Base-by-base conservation (phyloP, 2,888 invertebrate genomes). In the Leptinotarsa haldemani region DNA sequence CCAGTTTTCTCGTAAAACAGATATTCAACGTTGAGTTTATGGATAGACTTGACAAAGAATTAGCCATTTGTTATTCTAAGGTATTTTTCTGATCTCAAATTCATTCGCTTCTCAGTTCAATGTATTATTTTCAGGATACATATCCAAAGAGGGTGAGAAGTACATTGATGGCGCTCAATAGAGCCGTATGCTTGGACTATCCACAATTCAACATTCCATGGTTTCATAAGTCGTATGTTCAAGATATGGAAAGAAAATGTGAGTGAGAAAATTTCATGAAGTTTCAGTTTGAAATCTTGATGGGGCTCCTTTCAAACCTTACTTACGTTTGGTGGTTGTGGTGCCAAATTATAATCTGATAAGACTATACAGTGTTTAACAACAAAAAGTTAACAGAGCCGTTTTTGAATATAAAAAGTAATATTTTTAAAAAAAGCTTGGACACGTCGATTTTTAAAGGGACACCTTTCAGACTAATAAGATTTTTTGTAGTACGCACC, bases 221-320 rank as follows among this genome's bases (percentile, higher is more conserved):
- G 92, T 92, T 93, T 82, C 92, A 92, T 82, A 89, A 90, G 78
- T 90, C 91, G 80, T 92, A 90, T 77, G 87, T 91, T 7, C 88
- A 90, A 79, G 89, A 90, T 67, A 86, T 88, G 70, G 83, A 88
- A 50, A 86, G 86, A 73, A 87, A 87, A 82, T 85, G 90, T 90
- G 86, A 80, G 79, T 78, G 73, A 30, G 47, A 65, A 63, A 22
- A 16, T 40, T 9, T 40, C 2, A 40, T 40, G 40, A 40, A 40
- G 9, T 9, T 40, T 40, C 40, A 40, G 40, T 40, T 40, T 9
- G 9, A 9, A 40, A 40, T 40, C 40, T 40, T 30, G 5, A 30
- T 1, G 30, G 30, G 30, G 5, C 30, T 30, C 9, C 9, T 30
- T 9, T 2, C 30, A 9, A 25, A 30, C 9, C 9, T 2, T 30